Evolutionary conservation across 1,140 invertebrate species (phyloP).

Genomic region (Ceratoteleas bidentatus): DNA sequence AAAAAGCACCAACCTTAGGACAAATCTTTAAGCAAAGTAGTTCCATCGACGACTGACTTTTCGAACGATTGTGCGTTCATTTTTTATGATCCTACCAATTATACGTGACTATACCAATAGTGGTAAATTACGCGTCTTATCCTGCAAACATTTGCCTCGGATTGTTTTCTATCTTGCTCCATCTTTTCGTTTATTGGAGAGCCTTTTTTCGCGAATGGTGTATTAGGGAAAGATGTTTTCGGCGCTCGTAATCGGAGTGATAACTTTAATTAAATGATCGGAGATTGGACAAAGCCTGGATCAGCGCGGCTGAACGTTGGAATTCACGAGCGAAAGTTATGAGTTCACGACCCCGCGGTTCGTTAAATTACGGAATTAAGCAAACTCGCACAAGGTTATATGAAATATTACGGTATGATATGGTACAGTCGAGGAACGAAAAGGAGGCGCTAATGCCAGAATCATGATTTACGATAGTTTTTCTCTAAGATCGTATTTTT

Average conservation of each 20-base stretch:
- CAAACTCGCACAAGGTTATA: constrained; percentile 15
- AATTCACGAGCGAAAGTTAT: constrained; percentile 19
- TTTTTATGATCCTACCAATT: constrained; percentile 24
- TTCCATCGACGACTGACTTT: background rate
- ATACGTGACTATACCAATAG: constrained; percentile 10
- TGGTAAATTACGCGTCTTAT: constrained; percentile 37
- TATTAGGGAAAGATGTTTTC: background rate
- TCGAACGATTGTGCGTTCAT: background rate
- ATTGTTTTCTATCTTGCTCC: constrained; percentile 2
- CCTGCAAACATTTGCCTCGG: constrained; percentile 23
- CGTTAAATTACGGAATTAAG: constrained; percentile 28
- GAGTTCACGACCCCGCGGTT: constrained; percentile 30
- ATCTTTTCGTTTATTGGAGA: background rate
- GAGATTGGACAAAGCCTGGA: constrained; percentile 1
- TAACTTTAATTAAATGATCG: constrained; percentile 10
- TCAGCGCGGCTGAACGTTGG: background rate
- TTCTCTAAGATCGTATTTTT: no score
- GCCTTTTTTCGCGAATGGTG: no score
- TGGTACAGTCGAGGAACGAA: background rate
- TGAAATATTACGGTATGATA: constrained; percentile 23
- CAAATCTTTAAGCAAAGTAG: constrained; percentile 6
- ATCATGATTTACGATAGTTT: constrained; percentile 1
- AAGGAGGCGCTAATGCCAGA: background rate
- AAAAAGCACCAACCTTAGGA: background rate
- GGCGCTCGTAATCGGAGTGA: background rate